Percentiles rank a stretch among this genome's conserved stretches.
These are phyloP conservation scores for Scolopax rusticola DNA, from an alignment of 2,797 vertebrate species.

Conservation along the genomic window DNA sequence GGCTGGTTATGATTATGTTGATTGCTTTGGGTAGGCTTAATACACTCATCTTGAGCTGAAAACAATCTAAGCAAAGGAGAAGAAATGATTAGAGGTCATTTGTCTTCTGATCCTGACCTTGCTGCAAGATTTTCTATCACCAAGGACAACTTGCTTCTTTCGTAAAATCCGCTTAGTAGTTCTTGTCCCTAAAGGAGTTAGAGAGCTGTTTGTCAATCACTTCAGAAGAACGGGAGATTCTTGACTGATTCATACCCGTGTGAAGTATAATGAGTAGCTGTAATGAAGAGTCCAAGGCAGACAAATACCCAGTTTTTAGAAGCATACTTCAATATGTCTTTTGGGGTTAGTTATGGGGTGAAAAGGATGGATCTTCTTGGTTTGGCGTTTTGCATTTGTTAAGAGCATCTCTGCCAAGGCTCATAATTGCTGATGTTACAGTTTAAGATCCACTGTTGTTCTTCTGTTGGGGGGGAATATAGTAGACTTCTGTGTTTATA, in stretches of 20 bases:
- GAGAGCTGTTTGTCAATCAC: conserved; percentile 23
- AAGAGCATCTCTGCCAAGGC: neutral
- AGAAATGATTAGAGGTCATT: conserved; percentile 23
- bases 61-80: neutral
- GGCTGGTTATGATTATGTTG: neutral
- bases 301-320: neutral
- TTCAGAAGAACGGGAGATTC: neutral
- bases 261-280: neutral
- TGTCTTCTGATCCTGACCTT: conserved; percentile 55
- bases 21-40: neutral
- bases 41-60: neutral
- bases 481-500: neutral
- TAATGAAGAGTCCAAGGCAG: neutral
- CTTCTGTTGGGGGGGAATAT: neutral
- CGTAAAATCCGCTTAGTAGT: conserved; percentile 35
- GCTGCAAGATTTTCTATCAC: conserved; percentile 2
- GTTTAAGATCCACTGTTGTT: neutral
- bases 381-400: neutral
- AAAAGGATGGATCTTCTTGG: neutral
- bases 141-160: conserved; percentile 35
- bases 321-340: neutral
- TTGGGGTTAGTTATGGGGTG: neutral
- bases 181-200: conserved; percentile 38
- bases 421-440: neutral
- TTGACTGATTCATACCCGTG: neutral